phyloP scores from a whole-genome alignment of 2,797 vertebrate genomes.

The Pseudocheirus occidentalis region DNA sequence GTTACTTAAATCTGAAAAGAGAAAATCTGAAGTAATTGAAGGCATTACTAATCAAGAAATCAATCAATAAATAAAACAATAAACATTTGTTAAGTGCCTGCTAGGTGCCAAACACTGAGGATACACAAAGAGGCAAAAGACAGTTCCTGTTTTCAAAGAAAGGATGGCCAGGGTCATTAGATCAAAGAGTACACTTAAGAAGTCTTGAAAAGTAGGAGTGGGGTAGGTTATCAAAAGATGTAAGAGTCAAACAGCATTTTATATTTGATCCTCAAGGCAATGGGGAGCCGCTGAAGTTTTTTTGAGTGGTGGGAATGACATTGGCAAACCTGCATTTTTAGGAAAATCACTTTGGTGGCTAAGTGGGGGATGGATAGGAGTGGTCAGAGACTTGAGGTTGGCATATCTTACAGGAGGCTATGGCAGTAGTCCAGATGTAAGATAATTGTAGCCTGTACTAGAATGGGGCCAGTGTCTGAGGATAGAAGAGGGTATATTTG shows the following conservation, averaged over 20 bases:
- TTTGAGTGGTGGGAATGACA: neutral
- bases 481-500: neutral
- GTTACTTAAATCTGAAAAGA: neutral
- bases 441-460: neutral
- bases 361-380: neutral
- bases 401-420: neutral
- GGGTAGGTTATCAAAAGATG: neutral
- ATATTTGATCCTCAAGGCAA: neutral
- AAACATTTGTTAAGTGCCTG: neutral
- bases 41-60: neutral
- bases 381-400: neutral
- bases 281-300: neutral
- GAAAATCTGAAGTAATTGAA: neutral
- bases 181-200: neutral
- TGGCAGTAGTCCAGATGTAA: neutral
- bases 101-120: neutral
- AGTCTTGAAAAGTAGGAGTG: neutral
- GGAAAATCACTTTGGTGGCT: neutral
- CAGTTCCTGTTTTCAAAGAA: neutral
- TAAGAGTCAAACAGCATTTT: neutral
- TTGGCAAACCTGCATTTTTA: neutral
- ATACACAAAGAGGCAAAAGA: too few species aligned
- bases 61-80: neutral
- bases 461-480: neutral
- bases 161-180: neutral